Evolutionary conservation across 2,113 vertebrate species (phyloP).

Genomic region (Oryctolagus cuniculus): DNA sequence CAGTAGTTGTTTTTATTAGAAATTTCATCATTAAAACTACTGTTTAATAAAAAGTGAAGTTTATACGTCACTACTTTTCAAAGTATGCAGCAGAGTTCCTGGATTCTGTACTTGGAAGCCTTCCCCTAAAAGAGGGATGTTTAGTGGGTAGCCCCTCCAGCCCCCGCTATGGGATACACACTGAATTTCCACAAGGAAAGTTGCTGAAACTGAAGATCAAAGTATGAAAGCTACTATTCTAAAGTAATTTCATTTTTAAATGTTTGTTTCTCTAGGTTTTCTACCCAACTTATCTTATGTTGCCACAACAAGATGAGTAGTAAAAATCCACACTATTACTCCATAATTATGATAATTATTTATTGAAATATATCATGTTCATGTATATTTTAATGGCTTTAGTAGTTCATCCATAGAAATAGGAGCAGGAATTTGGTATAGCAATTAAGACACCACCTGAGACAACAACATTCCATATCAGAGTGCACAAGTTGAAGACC

Average conservation of each 20-base stretch:
- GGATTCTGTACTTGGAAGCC: no score
- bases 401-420: slow-evolving; percentile 6
- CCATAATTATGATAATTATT: background rate
- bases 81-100: no score
- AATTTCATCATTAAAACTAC: no score
- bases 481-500: no score
- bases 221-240: background rate
- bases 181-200: background rate
- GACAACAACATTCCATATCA: no score
- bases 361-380: background rate
- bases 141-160: fast-evolving
- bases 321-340: background rate
- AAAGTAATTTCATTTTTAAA: background rate
- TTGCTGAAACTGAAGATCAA: background rate
- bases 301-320: background rate
- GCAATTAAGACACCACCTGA: no score
- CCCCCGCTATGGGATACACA: fast-evolving
- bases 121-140: background rate
- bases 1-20: no score
- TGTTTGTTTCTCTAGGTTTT: background rate
- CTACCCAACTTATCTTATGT: background rate
- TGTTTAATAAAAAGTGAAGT: no score
- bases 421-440: no score
- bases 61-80: no score
- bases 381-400: background rate